Evolutionary conservation across 2,797 vertebrate genomes (phyloP).

Genomic region (Holocentrus rufus): DNA sequence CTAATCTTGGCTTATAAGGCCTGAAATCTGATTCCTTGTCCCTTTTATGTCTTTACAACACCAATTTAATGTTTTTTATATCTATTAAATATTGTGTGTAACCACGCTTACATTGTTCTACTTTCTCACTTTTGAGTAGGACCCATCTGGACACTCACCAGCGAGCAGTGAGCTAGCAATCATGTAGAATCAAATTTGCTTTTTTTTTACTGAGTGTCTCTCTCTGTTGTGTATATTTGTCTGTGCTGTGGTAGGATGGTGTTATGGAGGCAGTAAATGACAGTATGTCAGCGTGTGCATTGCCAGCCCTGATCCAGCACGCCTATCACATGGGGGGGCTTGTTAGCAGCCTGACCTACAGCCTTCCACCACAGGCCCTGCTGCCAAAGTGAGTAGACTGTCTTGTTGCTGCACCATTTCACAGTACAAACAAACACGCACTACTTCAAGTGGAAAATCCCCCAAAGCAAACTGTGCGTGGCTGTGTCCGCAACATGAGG

Average conservation of each 20-base stretch:
- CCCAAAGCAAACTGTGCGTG: slow-evolving; percentile 78
- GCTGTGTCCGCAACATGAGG: slow-evolving; percentile 83
- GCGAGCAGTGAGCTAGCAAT: not conserved
- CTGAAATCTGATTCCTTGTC: not conserved
- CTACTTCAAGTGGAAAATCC: slow-evolving; percentile 70
- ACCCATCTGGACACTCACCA: not conserved
- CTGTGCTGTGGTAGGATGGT: slow-evolving; percentile 68
- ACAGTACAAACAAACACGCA: slow-evolving; percentile 2
- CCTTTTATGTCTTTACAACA: not conserved
- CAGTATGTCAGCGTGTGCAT: slow-evolving; percentile 61
- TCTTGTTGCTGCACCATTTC: not conserved
- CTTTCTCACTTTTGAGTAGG: slow-evolving; percentile 5
- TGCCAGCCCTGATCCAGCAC: slow-evolving; percentile 70
- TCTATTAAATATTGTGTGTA: not conserved
- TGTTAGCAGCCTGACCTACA: slow-evolving; percentile 85
- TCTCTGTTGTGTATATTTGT: slow-evolving; percentile 35
- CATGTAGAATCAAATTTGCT: not conserved
- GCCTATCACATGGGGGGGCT: slow-evolving; percentile 81
- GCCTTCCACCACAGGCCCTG: slow-evolving; percentile 76
- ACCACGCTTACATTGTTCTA: not conserved
- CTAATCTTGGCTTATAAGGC: not conserved
- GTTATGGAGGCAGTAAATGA: slow-evolving; percentile 56
- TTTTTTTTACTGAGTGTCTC: slow-evolving; percentile 26
- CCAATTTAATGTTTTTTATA: not conserved
- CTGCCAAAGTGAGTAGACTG: slow-evolving; percentile 81